Conservation (phyloP, 30 jellyfish, hydroid and myxozoan species). For the Haliclystus octoradiatus region DNA sequence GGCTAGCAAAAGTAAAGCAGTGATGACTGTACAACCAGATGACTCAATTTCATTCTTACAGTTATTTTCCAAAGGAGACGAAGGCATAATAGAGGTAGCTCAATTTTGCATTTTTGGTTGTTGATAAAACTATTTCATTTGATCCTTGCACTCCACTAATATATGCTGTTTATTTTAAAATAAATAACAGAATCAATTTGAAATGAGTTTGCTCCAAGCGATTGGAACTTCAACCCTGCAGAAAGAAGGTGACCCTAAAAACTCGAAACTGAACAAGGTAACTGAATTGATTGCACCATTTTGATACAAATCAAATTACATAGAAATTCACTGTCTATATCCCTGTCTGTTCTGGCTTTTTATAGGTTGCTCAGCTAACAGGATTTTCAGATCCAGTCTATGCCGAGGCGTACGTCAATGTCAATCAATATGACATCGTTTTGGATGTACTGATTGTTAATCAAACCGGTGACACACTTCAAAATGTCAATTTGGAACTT, state of each 20-base stretch:
- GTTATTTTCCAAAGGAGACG: constrained; percentile 72
- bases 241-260: constrained; percentile 52
- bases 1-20: constrained; percentile 39
- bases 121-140: background rate
- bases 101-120: background rate
- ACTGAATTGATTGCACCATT: background rate
- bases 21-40: constrained; percentile 53
- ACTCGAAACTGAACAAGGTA: constrained; percentile 81
- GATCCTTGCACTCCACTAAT: background rate
- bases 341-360: background rate
- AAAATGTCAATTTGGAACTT: constrained; percentile 72
- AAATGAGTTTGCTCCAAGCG: constrained; percentile 79
- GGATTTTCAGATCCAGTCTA: constrained; percentile 91
- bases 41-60: constrained; percentile 83
- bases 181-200: constrained; percentile 47
- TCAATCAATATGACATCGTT: constrained; percentile 79
- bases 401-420: constrained; percentile 94
- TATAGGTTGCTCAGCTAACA: constrained; percentile 89
- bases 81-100: constrained; percentile 64
- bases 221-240: constrained; percentile 49
- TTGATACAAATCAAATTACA: background rate
- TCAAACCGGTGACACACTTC: constrained; percentile 87
- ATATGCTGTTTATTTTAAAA: background rate
- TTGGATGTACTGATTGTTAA: constrained; percentile 82
- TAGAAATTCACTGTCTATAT: background rate